Percentiles rank a stretch among this genome's conserved stretches.
Evolutionary conservation across 2,888 invertebrate species (phyloP).

Genomic region (Stenodema calcarata): DNA sequence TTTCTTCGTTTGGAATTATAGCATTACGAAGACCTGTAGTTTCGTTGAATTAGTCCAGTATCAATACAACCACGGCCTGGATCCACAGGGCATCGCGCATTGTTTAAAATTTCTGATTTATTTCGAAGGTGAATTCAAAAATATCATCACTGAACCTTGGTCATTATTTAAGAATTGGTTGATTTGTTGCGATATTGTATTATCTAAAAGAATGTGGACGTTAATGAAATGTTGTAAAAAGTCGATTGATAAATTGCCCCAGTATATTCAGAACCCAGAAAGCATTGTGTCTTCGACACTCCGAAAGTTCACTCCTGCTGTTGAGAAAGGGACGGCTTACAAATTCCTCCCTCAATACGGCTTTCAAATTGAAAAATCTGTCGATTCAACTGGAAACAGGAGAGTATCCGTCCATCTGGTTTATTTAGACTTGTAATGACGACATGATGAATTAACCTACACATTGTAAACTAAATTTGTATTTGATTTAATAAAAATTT

Average conservation of each 20-base stretch:
- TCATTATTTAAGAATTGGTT: neutral
- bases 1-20: neutral
- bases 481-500: too few relatives aligned
- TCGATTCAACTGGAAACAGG: neutral
- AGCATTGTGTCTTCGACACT: neutral
- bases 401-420: neutral
- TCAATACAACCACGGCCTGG: neutral
- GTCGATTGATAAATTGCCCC: neutral
- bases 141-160: neutral
- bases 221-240: neutral
- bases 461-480: too few relatives aligned
- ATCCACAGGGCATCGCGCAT: too few relatives aligned
- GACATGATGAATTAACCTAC: too few relatives aligned
- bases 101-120: neutral
- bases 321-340: neutral
- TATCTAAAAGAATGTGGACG: neutral
- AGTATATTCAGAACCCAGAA: neutral
- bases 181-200: neutral
- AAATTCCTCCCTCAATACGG: neutral
- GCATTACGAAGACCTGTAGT: neutral
- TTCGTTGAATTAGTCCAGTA: neutral
- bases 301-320: neutral
- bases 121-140: neutral
- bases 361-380: neutral
- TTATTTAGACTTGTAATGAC: neutral